phyloP scores from a whole-genome alignment of 2,797 vertebrate genomes.

The Lepus townsendii region DNA sequence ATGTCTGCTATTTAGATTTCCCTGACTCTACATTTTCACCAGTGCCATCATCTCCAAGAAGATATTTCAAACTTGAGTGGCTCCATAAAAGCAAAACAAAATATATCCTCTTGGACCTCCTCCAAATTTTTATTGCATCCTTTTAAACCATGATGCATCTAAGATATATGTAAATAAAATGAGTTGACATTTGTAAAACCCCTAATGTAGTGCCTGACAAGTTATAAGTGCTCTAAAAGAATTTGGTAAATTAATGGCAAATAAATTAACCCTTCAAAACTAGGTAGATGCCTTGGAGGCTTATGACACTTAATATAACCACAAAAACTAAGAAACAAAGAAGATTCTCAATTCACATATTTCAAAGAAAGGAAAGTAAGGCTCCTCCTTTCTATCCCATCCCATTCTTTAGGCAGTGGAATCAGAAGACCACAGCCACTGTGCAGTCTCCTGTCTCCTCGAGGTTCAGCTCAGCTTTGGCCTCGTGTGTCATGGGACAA shows the following conservation, averaged over 20 bases:
- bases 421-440: background rate
- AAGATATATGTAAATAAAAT: constrained; percentile 35
- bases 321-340: background rate
- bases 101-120: background rate
- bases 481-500: rapidly evolving
- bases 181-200: background rate
- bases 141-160: background rate
- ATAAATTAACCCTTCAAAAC: background rate
- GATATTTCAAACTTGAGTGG: background rate
- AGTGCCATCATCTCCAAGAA: background rate
- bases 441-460: background rate
- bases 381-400: no score
- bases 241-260: constrained; percentile 9
- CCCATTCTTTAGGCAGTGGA: background rate
- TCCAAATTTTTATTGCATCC: background rate
- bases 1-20: background rate
- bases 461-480: background rate
- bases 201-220: background rate
- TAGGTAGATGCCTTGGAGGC: background rate
- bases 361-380: background rate
- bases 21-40: background rate
- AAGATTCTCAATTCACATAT: background rate
- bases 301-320: background rate
- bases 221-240: background rate
- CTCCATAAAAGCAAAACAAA: background rate